phyloP scores from a whole-genome alignment of 1,140 invertebrate species.

The Onthophagus taurus region DNA sequence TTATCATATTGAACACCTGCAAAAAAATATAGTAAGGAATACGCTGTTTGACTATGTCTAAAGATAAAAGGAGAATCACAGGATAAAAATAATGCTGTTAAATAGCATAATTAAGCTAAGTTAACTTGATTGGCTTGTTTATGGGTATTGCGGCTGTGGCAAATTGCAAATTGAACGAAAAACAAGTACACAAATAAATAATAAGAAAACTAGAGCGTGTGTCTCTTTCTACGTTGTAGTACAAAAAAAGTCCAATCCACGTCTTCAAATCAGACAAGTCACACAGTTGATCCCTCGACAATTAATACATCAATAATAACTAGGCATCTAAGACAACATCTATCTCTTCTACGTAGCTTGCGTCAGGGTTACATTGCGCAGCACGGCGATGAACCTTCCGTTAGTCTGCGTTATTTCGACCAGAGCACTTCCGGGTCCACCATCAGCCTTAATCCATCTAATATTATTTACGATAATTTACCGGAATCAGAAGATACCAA shows the following conservation, averaged over 20 bases:
- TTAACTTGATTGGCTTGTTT: no score
- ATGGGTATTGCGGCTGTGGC: no score
- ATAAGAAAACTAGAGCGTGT: no score
- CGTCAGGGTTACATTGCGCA: constrained; percentile 35
- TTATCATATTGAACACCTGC: no score
- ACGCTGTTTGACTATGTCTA: no score
- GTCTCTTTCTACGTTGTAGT: constrained; percentile 12
- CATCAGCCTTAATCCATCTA: constrained; percentile 31
- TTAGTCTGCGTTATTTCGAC: constrained; percentile 34
- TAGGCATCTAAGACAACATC: constrained; percentile 28
- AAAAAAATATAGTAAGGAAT: no score
- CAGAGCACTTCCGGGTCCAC: constrained; percentile 36
- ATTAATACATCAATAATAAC: constrained; percentile 14
- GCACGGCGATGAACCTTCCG: constrained; percentile 35
- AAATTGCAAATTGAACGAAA: no score
- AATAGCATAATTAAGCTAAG: no score
- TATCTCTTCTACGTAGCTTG: constrained; percentile 31
- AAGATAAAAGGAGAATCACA: no score
- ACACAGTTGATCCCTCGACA: constrained; percentile 13
- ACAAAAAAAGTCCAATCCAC: constrained; percentile 11
- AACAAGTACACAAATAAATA: no score
- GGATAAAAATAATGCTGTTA: no score
- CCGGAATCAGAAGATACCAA: constrained; percentile 3
- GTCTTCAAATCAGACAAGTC: constrained; percentile 12
- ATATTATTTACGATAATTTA: constrained; percentile 8